Percentiles rank a stretch among this genome's conserved stretches.
phyloP scores from a whole-genome alignment of 2,888 invertebrate species.

The Xestoiulus laeticollis region DNA sequence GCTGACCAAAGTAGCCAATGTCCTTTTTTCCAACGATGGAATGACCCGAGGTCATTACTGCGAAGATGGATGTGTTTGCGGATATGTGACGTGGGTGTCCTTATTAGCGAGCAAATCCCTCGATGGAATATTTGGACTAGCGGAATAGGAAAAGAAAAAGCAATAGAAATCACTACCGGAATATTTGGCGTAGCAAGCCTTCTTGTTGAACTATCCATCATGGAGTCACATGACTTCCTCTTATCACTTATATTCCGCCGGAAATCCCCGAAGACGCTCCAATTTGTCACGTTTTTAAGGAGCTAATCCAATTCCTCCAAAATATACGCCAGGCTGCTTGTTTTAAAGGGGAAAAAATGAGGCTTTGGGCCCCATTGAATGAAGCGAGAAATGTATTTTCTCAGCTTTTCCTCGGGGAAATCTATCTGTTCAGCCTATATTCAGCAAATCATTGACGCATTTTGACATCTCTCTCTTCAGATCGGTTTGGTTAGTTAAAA shows the following conservation, averaged over 20 bases:
- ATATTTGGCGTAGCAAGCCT: not conserved
- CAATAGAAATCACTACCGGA: constrained; percentile 27
- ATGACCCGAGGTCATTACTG: not conserved
- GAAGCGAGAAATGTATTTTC: constrained; percentile 34
- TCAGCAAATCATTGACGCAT: constrained; percentile 6
- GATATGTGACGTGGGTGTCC: not conserved
- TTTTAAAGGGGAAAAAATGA: not conserved
- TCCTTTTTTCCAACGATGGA: not conserved
- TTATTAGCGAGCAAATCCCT: not conserved
- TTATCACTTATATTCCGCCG: constrained; percentile 33
- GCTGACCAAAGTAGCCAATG: constrained; percentile 20
- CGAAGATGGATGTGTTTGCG: constrained; percentile 28
- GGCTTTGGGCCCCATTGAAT: not conserved
- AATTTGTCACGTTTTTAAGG: constrained; percentile 37
- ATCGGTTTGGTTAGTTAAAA: not conserved
- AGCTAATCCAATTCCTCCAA: constrained; percentile 13
- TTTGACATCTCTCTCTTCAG: not conserved
- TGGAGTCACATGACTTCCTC: not conserved
- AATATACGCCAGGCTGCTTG: constrained; percentile 21
- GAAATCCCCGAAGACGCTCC: constrained; percentile 18
- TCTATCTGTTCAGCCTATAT: not conserved
- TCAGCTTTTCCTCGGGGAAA: not conserved
- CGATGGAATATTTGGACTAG: constrained; percentile 23
- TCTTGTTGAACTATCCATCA: not conserved
- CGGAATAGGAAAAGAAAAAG: not conserved